Conservation (phyloP, 2,888 invertebrate species). For the Ornithoptera alexandrae region DNA sequence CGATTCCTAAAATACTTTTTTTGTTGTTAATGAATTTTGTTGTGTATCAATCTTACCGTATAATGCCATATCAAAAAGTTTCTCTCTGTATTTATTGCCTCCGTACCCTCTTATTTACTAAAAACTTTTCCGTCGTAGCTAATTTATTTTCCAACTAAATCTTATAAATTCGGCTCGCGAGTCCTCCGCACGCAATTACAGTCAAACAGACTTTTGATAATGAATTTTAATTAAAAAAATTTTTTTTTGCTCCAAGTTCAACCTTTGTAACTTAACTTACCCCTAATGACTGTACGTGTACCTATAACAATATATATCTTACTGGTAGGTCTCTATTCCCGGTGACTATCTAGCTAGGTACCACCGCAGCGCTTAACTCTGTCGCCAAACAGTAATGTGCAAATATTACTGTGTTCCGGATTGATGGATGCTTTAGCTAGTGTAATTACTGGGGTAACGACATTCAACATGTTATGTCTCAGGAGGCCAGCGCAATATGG, state of each 20-base stretch:
- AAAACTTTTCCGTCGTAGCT: constrained; percentile 74
- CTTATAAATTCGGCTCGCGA: constrained; percentile 70
- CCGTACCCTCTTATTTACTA: constrained; percentile 59
- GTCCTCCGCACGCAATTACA: constrained; percentile 73
- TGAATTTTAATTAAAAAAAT: constrained; percentile 55
- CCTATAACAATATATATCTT: constrained; percentile 3
- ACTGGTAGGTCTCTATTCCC: too few relatives aligned
- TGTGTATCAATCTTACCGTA: neutral
- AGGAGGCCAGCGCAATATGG: too few relatives aligned
- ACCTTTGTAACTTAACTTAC: neutral
- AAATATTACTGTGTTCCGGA: too few relatives aligned
- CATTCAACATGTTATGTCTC: too few relatives aligned
- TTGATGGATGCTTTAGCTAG: too few relatives aligned
- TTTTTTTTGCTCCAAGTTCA: neutral
- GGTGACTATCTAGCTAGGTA: too few relatives aligned
- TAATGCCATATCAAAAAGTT: constrained; percentile 25
- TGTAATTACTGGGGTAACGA: too few relatives aligned
- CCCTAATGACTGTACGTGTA: neutral
- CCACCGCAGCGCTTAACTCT: too few relatives aligned
- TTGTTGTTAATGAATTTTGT: neutral
- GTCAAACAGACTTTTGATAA: constrained; percentile 73
- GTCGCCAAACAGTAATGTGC: too few relatives aligned
- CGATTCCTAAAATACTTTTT: neutral
- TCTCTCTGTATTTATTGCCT: constrained; percentile 21
- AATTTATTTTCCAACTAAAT: constrained; percentile 77